phyloP scores from a whole-genome alignment of 2,797 vertebrate genomes.

The Denticeps clupeoides region DNA sequence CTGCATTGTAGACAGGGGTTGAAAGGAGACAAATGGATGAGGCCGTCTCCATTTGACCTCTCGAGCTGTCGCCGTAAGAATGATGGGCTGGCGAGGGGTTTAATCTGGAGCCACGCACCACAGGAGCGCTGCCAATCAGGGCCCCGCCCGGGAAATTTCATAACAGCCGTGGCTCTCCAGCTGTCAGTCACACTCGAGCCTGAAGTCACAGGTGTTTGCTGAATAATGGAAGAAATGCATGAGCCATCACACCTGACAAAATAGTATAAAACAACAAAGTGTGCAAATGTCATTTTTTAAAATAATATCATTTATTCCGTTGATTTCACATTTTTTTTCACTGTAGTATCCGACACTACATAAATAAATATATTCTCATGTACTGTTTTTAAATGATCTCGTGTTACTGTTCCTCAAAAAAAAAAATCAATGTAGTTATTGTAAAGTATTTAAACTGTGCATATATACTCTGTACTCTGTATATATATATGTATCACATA shows the following conservation, averaged over 20 bases:
- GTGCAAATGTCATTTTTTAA: no score
- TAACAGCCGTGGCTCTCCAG: no score
- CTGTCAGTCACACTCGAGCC: no score
- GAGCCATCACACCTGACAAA: conserved; percentile 34
- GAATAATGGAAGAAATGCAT: conserved; percentile 35
- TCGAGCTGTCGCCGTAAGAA: background rate
- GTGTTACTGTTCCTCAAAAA: conserved; percentile 28
- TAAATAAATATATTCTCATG: conserved; percentile 29
- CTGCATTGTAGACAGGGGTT: no score
- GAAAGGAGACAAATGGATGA: no score
- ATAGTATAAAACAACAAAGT: no score
- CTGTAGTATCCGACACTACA: conserved; percentile 46
- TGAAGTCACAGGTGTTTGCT: no score
- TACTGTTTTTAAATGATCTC: conserved; percentile 35
- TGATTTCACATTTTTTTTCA: conserved; percentile 47
- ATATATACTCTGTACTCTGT: conserved; percentile 19
- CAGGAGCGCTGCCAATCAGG: conserved; percentile 41
- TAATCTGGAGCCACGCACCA: conserved; percentile 32
- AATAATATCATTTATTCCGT: conserved; percentile 58
- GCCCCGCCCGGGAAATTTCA: no score
- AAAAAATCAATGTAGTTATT: conserved; percentile 25
- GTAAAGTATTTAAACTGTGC: conserved; percentile 38
- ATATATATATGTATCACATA: conserved; percentile 50
- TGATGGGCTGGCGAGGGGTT: conserved; percentile 31
- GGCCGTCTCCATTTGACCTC: no score